Evolutionary conservation across 2,113 vertebrate species (phyloP).

Genomic region (Cyprinodon brontotheroides): DNA sequence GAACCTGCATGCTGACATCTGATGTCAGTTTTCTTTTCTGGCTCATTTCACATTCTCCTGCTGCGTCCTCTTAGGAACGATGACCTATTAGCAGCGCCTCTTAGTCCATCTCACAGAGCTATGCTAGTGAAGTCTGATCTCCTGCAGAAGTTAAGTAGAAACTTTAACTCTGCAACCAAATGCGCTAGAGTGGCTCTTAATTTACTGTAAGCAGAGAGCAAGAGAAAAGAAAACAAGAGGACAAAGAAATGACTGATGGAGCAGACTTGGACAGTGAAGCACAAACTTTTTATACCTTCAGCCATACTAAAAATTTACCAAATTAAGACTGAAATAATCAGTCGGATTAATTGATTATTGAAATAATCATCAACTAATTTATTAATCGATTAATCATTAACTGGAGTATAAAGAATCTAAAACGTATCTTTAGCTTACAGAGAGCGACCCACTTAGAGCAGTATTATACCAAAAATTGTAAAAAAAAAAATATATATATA

Average conservation of each 20-base stretch:
- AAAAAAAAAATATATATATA: too few species aligned
- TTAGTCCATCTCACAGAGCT: conserved; percentile 18
- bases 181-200: conserved; percentile 46
- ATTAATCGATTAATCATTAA: too few species aligned
- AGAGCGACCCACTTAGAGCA: too few species aligned
- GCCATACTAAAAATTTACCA: background rate
- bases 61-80: conserved; percentile 20
- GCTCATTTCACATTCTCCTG: conserved; percentile 8
- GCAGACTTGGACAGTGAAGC: background rate
- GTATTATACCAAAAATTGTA: too few species aligned
- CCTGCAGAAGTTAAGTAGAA: conserved; percentile 15
- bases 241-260: conserved; percentile 16
- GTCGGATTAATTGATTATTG: too few species aligned
- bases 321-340: too few species aligned
- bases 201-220: conserved; percentile 22
- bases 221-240: conserved; percentile 12
- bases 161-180: conserved; percentile 21
- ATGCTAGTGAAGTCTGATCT: conserved; percentile 13
- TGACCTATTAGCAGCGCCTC: conserved; percentile 21
- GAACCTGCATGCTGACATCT: background rate
- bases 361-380: too few species aligned
- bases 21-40: conserved; percentile 1
- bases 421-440: too few species aligned
- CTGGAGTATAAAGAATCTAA: too few species aligned
- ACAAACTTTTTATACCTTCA: background rate